Evolutionary conservation across 2,888 invertebrate genomes (phyloP), one percentile per base, ranked within the genome.

Genomic region (Nomada ruficornis): DNA sequence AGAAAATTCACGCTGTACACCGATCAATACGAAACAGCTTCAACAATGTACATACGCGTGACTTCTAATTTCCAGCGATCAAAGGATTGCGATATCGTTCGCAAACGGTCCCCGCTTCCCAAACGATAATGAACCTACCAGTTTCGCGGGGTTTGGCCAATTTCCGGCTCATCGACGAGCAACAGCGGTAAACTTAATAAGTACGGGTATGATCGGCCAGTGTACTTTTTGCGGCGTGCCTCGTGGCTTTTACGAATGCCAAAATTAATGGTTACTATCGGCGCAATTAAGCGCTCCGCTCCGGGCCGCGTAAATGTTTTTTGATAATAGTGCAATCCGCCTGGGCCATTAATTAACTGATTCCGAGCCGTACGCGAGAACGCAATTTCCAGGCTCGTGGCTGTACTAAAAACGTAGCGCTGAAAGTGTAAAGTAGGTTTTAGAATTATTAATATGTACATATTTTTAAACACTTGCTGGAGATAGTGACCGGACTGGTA

Each of bases 281-380:
- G 68, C 60, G 69, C 85, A 79, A 86, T 86, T 85, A 86, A 57
- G 62, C 68, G 71, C 15, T 55, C 47, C 23, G 72, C 18, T 57
- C 36, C n/a, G 68, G 57, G 55, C 57, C n/a, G 54, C 36, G 67
- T 57, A 42, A 62, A 73, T 70, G 67, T 86, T 86, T 82, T 84
- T 77, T 65, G 72, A 84, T 86, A 81, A 83, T 68, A 64, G 83
- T 83, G 77, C 84, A 86, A 83, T 74, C 63, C 74, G 29, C 7
- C 20, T 70, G 18, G 54, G 67, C 75, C 75, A 72, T 86, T 86
- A 85, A 86, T 86, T 86, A 86, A 86, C 70, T 68, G 63, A 64
- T 47, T 50, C 59, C 57, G 4, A 55, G 55, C 5, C 10, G 77
- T 44, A 42, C 23, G 18, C 68, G 20, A 3, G 36, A 54, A 44